Evolutionary conservation across 2,888 invertebrate genomes (phyloP), one percentile per base, ranked within the genome.

Genomic region (Lampropteryx suffumata): DNA sequence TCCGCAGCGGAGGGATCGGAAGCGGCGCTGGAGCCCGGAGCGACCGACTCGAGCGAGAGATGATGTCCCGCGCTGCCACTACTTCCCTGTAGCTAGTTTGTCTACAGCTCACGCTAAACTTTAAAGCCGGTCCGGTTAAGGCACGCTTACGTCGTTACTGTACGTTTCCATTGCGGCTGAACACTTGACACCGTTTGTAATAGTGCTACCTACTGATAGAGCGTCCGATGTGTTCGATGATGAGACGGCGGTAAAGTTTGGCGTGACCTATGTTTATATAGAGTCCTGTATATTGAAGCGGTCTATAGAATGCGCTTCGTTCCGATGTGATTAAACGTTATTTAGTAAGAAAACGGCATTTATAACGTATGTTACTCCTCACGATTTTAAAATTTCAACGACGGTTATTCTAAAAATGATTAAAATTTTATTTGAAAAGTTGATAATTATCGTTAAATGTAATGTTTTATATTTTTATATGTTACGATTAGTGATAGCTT

Each of bases 391-490:
- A 48, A 26, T 39, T 44, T 43, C 47, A 43, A 52, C 52, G 52
- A 47, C 42, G 28, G 47, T 42, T 52, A 46, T 26, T 12, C 42
- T 39, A 34, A 36, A 47, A 43, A 47, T 40, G 5, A 44, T 51
- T 46, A 24, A 48, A 44, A 48, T 48, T 47, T 52, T 52, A 48
- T 52, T 52, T 47, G 13, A 35, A 50, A 52, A 43, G 43, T 47
- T 52, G 34, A 49, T 48, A 48, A 5, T 28, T 37, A 53, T 53
- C 40, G 52, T 48, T 53, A 48, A 42, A 44, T 48, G 40, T 44
- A 48, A 44, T 48, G 39, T 53, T 53, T 48, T 48, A 44, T 53
- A 53, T 53, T 44, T 53, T 53, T 40, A 48, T 53, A 53, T 48
- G 39, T 52, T 52, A 52, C 30, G 5, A 51, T 36, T 28, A 28